phyloP scores from a whole-genome alignment of 2,888 invertebrate genomes.

The Nipponacmea schrenckii region DNA sequence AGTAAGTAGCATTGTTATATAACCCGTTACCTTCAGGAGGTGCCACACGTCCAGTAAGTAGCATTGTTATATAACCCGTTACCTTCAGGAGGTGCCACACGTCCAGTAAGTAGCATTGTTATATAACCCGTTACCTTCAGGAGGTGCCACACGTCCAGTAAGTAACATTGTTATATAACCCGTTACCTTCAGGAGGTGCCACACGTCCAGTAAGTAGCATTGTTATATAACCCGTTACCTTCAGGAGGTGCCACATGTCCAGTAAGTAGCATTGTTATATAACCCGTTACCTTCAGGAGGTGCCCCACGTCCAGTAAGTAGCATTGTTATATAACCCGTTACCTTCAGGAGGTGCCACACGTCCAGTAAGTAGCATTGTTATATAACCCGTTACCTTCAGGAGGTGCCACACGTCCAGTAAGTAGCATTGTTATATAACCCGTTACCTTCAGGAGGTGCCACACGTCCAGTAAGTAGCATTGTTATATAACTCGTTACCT shows the following conservation, averaged over 20 bases:
- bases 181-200: not conserved
- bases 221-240: not conserved
- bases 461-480: constrained; percentile 31
- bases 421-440: not conserved
- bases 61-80: not conserved
- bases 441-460: not conserved
- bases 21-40: not conserved
- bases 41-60: constrained; percentile 31
- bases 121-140: not conserved
- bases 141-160: constrained; percentile 29
- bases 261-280: constrained; percentile 32
- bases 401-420: constrained; percentile 29
- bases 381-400: not conserved
- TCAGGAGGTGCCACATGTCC: not conserved
- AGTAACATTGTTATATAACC: not conserved
- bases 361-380: constrained; percentile 32
- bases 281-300: not conserved
- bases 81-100: not conserved
- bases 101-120: constrained; percentile 32
- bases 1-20: constrained; percentile 32
- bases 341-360: not conserved
- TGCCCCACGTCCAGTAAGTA: constrained; percentile 31
- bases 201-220: constrained; percentile 31
- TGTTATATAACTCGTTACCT: not conserved
- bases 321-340: not conserved